Conservation (phyloP, 2,113 vertebrate species). For the Chaetura pelagica region DNA sequence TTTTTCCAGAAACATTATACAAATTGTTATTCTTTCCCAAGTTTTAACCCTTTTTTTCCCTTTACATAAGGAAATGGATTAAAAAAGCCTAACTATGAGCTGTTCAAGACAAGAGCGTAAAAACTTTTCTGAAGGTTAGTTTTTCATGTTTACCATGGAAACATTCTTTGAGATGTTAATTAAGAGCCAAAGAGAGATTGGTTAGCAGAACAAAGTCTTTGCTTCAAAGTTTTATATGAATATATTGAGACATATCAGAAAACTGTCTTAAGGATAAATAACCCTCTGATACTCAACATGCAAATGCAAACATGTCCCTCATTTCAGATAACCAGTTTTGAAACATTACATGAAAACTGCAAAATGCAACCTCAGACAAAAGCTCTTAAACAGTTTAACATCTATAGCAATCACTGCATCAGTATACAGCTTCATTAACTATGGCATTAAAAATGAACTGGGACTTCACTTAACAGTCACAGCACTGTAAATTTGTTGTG, state of each 20-base stretch:
- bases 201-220: neutral
- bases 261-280: neutral
- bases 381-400: neutral
- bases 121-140: neutral
- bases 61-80: neutral
- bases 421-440: neutral
- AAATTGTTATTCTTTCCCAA: neutral
- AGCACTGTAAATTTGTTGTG: neutral
- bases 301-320: neutral
- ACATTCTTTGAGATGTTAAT: neutral
- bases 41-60: neutral
- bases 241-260: neutral
- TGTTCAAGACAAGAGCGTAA: neutral
- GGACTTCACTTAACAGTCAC: neutral
- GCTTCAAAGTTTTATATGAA: neutral
- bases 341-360: neutral
- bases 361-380: neutral
- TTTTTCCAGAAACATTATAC: neutral
- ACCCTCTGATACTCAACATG: neutral
- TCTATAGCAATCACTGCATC: neutral
- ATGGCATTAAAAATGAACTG: neutral
- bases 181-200: neutral
- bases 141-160: neutral
- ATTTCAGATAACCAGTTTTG: neutral
- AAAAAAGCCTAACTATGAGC: neutral